These are phyloP conservation scores for Mythimna pallens DNA, from an alignment of 2,888 invertebrate genomes.

Conservation along the genomic window DNA sequence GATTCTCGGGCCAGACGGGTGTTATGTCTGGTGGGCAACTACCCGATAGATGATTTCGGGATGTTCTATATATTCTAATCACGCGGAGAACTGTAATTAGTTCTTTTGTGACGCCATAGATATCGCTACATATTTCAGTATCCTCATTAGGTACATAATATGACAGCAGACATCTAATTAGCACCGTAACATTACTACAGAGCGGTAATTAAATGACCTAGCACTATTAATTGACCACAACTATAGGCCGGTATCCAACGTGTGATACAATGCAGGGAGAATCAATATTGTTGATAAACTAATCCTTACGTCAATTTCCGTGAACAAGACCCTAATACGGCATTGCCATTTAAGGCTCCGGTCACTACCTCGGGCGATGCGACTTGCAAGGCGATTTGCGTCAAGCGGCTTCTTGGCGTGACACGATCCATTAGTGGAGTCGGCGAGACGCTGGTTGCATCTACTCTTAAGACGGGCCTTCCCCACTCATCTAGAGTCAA, in stretches of 20 bases:
- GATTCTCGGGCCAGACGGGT: too few relatives aligned
- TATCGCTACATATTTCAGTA: too few relatives aligned
- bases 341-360: conserved; percentile 11
- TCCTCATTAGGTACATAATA: not conserved
- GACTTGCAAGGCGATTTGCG: too few relatives aligned
- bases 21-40: too few relatives aligned
- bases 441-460: not conserved
- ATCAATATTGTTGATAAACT: conserved; percentile 61
- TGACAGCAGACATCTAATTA: not conserved
- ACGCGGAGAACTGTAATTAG: too few relatives aligned
- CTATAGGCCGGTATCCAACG: not conserved
- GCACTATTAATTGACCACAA: conserved; percentile 19
- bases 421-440: not conserved
- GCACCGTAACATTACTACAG: not conserved
- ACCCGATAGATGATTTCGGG: too few relatives aligned
- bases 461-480: not conserved
- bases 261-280: conserved; percentile 25
- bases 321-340: conserved; percentile 43
- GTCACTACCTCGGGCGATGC: not conserved
- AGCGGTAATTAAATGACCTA: conserved; percentile 34
- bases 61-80: too few relatives aligned
- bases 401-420: too few relatives aligned
- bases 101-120: too few relatives aligned
- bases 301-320: conserved; percentile 59
- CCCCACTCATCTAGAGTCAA: too few relatives aligned